A percentile compares a stretch with the other conserved stretches of the same genome.
Conservation (phyloP, 2,888 invertebrate species). For the Orthonevra nobilis region DNA sequence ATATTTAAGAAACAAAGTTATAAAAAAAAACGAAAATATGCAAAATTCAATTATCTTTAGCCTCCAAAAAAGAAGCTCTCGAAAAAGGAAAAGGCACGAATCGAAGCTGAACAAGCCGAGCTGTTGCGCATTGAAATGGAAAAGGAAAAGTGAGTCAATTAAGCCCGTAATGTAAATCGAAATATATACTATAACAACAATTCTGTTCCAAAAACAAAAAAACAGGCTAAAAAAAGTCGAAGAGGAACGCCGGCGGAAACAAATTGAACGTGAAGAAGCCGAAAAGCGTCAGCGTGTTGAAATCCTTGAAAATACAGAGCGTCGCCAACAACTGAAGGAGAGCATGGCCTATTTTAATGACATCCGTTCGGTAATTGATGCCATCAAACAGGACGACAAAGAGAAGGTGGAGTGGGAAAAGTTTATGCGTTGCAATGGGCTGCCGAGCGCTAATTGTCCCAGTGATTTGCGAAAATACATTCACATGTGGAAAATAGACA, state of each 20-base stretch:
- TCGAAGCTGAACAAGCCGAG: conserved; percentile 80
- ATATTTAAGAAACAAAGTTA: not conserved
- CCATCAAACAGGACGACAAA: conserved; percentile 75
- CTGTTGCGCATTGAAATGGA: conserved; percentile 80
- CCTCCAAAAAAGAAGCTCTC: conserved; percentile 80
- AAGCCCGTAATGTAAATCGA: not conserved
- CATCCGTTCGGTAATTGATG: conserved; percentile 75
- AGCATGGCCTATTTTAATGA: conserved; percentile 77
- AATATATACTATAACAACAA: not conserved
- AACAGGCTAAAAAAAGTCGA: conserved; percentile 77
- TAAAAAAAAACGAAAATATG: not conserved
- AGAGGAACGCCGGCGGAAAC: conserved; percentile 78
- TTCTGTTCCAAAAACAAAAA: not conserved
- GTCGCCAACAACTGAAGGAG: conserved; percentile 77
- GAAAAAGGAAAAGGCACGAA: conserved; percentile 79
- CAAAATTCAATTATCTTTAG: conserved; percentile 71
- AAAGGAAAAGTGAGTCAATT: conserved; percentile 77
- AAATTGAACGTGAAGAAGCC: conserved; percentile 79
- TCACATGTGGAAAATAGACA: conserved; percentile 78
- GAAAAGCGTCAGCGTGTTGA: conserved; percentile 78
- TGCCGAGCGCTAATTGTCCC: conserved; percentile 78
- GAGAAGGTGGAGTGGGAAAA: conserved; percentile 78
- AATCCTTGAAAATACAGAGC: conserved; percentile 77
- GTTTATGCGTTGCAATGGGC: conserved; percentile 80
- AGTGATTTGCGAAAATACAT: conserved; percentile 79